Conservation (phyloP, 2,797 vertebrate species). For the Diceros bicornis region DNA sequence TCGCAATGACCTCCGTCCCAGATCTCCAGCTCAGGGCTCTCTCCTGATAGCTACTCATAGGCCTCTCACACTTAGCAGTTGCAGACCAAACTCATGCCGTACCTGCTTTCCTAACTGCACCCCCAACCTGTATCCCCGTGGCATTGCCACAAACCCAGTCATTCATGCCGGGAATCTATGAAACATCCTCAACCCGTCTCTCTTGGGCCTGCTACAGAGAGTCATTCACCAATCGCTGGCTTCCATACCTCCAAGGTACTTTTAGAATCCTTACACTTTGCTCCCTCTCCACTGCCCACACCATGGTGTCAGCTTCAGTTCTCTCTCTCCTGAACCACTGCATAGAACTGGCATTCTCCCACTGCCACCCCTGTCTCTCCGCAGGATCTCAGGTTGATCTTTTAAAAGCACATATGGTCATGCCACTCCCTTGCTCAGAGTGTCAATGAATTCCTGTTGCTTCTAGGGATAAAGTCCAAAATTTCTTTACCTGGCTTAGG, state of each 20-base stretch:
- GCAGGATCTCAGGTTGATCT: not conserved
- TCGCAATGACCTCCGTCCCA: not conserved
- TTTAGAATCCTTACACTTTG: not conserved
- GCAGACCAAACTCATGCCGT: not conserved
- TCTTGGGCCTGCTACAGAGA: not conserved
- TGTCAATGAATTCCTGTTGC: not conserved
- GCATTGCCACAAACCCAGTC: not conserved
- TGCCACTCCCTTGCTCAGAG: not conserved
- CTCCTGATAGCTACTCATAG: not conserved
- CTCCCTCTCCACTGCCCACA: not conserved
- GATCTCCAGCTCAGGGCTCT: not conserved
- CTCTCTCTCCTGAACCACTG: not conserved
- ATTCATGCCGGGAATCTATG: not conserved
- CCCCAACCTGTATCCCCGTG: not conserved
- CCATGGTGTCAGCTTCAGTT: not conserved
- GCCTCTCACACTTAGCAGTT: not conserved
- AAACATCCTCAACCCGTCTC: not conserved
- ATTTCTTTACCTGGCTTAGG: not conserved
- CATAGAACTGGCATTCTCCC: not conserved
- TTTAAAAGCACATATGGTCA: not conserved
- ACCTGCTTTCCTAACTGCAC: not conserved
- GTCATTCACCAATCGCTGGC: not conserved
- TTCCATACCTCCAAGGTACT: not conserved
- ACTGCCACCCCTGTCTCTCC: not conserved
- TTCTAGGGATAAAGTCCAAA: not conserved